Evolutionary conservation across 2,113 vertebrate genomes (phyloP).

Genomic region (Xiphophorus hellerii): DNA sequence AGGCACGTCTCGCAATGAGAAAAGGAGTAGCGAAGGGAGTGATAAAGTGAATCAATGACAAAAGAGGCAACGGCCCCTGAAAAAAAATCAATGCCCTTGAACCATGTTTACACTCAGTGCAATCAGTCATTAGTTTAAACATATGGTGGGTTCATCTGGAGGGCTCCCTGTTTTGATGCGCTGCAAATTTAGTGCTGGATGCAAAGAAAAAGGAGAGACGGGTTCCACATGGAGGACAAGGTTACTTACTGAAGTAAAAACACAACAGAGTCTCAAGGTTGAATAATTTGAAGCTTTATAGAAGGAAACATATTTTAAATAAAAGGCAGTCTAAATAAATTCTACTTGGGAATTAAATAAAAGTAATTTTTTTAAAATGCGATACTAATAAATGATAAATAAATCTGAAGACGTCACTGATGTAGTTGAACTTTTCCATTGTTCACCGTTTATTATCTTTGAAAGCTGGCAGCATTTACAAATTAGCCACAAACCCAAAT

Average conservation of each 20-base stretch:
- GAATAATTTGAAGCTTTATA: too few species aligned
- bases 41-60: conserved; percentile 42
- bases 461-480: too few species aligned
- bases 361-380: too few species aligned
- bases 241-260: conserved; percentile 5
- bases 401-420: too few species aligned
- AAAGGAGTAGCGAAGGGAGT: conserved; percentile 13
- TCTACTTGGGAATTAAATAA: too few species aligned
- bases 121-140: conserved; percentile 65
- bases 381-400: too few species aligned
- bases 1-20: conserved; percentile 44
- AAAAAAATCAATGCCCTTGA: conserved; percentile 52
- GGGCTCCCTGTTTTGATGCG: conserved; percentile 15
- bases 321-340: too few species aligned
- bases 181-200: conserved; percentile 31
- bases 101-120: conserved; percentile 47
- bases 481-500: too few species aligned
- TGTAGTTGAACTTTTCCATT: too few species aligned
- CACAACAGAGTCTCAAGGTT: too few species aligned
- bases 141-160: conserved; percentile 26
- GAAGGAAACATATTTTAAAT: too few species aligned
- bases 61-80: conserved; percentile 42
- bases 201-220: conserved; percentile 3
- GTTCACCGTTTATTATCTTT: too few species aligned
- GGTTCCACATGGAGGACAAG: background rate